Percentiles rank a stretch among this genome's conserved stretches.
These are phyloP conservation scores for Mycteria americana DNA, from an alignment of 2,797 vertebrate species.

Conservation along the genomic window DNA sequence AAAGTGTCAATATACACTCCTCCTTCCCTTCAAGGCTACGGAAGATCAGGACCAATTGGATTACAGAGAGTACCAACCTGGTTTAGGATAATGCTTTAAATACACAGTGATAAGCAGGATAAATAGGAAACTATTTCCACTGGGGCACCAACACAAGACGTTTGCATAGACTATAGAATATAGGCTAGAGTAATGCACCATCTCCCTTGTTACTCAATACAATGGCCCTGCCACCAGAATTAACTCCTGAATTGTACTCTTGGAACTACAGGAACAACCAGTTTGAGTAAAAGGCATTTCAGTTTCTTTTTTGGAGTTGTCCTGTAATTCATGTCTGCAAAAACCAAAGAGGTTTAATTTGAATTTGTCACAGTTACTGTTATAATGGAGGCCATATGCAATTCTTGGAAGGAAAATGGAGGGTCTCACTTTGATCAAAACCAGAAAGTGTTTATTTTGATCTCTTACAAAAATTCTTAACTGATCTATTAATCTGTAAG, in stretches of 20 bases:
- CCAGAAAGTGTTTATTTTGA: background rate
- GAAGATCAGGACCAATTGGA: slow-evolving; percentile 9
- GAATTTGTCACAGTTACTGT: background rate
- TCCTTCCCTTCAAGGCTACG: background rate
- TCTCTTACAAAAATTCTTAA: background rate
- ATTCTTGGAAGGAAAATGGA: background rate
- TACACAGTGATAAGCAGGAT: slow-evolving; percentile 7
- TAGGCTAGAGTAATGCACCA: background rate
- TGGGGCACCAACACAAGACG: background rate
- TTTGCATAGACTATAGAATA: background rate
- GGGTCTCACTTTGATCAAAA: background rate
- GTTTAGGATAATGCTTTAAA: slow-evolving; percentile 12
- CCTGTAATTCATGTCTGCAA: background rate
- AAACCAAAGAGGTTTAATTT: background rate
- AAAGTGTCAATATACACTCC: slow-evolving; percentile 13
- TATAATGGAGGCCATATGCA: background rate
- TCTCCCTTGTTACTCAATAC: background rate
- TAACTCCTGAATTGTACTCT: background rate
- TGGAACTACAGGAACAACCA: background rate
- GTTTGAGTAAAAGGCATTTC: background rate
- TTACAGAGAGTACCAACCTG: background rate
- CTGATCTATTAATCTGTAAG: background rate
- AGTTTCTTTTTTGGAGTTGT: background rate
- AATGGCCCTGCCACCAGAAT: background rate
- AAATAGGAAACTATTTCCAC: background rate